Evolutionary conservation across 2,888 invertebrate species (phyloP), one percentile per base, ranked within the genome.

Genomic region (Stenoptilia bipunctidactyla): DNA sequence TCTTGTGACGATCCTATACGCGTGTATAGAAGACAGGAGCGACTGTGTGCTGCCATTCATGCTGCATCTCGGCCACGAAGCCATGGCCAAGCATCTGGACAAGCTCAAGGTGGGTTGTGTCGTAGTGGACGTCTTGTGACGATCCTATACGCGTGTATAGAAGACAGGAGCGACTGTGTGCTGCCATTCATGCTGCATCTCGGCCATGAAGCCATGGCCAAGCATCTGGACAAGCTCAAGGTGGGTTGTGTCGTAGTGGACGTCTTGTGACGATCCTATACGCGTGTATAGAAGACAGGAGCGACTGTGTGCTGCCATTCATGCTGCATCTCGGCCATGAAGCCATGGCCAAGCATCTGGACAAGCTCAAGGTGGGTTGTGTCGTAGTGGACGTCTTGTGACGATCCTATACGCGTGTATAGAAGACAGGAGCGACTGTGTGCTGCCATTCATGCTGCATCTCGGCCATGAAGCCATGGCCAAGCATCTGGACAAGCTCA

Each of bases 321-420:
- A 97, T 97, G 97, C 89, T 96, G 47, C 97, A 97, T 64, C 82
- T 95, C 5, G 94, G 97, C 1, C 96, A 91, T 56, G 93, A 93
- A 38, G 55, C 85, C 6, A 92, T 95, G 91, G 79, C 86, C 41
- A 90, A 90, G 49, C 90, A 90, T 45, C 85, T 91, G 1, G 90
- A 91, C 46, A 94, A 93, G 63, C 66, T 94, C 3, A 94, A 94
- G 88, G 92, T 92, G 58, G n/a, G n/a, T n/a, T n/a, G n/a, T n/a
- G n/a, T n/a, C n/a, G n/a, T n/a, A n/a, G n/a, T n/a, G n/a, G n/a
- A n/a, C n/a, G n/a, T n/a, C n/a, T n/a, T n/a, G n/a, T n/a, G n/a
- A n/a, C 93, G 0, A 85, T 88, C 50, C 71, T 98, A 40, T 95
- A 90, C 71, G 86, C 88, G 30, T 93, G 94, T 57, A 72, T 97